These are phyloP conservation scores for Brachymystax lenok DNA, from an alignment of 2,797 vertebrate species.

Conservation along the genomic window DNA sequence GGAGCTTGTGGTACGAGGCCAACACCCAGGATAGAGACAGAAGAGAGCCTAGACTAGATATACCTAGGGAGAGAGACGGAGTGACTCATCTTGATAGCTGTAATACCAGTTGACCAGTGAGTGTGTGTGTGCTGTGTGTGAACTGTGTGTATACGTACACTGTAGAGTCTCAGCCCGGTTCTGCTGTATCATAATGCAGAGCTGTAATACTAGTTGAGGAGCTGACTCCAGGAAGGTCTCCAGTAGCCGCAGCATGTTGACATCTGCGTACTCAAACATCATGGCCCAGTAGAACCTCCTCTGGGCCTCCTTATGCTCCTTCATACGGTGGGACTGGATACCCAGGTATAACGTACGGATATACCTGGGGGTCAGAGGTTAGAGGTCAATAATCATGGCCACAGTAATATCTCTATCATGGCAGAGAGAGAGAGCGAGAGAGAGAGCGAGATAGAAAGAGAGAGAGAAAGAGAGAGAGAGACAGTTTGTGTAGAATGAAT, in stretches of 20 bases:
- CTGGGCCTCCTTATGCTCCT: constrained; percentile 96
- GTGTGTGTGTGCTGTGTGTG: background rate
- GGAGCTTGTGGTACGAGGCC: constrained; percentile 98
- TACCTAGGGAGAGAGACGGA: constrained; percentile 73
- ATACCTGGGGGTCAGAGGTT: constrained; percentile 77
- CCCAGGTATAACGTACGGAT: constrained; percentile 97
- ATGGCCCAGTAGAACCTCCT: constrained; percentile 99
- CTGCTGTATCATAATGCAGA: constrained; percentile 99
- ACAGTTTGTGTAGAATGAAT: constrained; percentile 23
- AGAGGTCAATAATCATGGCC: background rate
- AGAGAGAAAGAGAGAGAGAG: constrained; percentile 22
- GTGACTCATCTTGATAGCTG: background rate
- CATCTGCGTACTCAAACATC: constrained; percentile 99
- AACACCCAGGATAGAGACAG: constrained; percentile 98
- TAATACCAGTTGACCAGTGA: background rate
- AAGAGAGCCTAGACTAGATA: constrained; percentile 95
- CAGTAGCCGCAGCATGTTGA: constrained; percentile 97
- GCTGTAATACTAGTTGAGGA: constrained; percentile 99
- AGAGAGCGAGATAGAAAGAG: no score
- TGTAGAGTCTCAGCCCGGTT: constrained; percentile 96
- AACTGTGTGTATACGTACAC: constrained; percentile 73
- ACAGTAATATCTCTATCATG: no score
- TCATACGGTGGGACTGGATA: constrained; percentile 92
- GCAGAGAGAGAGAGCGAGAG: constrained; percentile 7
- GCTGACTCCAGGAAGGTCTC: constrained; percentile 98